Evolutionary conservation across 2,113 vertebrate genomes (phyloP).

Genomic region (Ivindomyrus marchei): DNA sequence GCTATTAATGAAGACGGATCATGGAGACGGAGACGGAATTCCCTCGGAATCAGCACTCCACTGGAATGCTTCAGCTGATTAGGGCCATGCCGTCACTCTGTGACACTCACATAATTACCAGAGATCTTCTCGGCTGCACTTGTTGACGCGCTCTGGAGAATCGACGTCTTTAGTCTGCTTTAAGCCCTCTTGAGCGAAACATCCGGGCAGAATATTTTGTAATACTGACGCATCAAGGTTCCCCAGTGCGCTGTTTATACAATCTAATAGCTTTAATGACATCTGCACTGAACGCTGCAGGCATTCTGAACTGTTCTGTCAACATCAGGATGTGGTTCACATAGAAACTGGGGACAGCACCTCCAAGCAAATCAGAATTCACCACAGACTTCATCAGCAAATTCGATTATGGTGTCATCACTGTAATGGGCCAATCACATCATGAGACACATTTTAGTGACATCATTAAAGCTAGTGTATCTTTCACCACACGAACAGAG

Average conservation of each 20-base stretch:
- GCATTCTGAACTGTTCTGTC: neutral
- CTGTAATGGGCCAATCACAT: neutral
- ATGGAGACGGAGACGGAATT: constrained; percentile 43
- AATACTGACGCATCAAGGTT: constrained; percentile 28
- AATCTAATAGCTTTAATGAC: constrained; percentile 27
- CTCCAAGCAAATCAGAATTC: neutral
- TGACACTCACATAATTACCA: constrained; percentile 33
- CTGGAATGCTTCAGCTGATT: constrained; percentile 52
- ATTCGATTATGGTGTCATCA: neutral
- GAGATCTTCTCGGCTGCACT: constrained; percentile 24
- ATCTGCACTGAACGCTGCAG: constrained; percentile 11
- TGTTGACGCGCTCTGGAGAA: neutral
- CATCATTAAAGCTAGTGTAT: neutral
- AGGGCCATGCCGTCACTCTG: constrained; percentile 36
- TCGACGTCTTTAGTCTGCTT: neutral
- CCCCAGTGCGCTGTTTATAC: constrained; percentile 18
- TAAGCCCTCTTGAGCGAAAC: constrained; percentile 23
- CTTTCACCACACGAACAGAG: neutral
- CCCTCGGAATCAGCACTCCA: constrained; percentile 48
- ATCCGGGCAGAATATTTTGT: constrained; percentile 25
- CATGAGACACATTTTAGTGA: neutral
- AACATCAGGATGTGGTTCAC: neutral
- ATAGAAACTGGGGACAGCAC: neutral
- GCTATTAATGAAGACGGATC: constrained; percentile 59
- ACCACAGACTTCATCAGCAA: neutral